Base-by-base conservation (phyloP, 2,888 invertebrate genomes). In the Osmoderma eremita region DNA sequence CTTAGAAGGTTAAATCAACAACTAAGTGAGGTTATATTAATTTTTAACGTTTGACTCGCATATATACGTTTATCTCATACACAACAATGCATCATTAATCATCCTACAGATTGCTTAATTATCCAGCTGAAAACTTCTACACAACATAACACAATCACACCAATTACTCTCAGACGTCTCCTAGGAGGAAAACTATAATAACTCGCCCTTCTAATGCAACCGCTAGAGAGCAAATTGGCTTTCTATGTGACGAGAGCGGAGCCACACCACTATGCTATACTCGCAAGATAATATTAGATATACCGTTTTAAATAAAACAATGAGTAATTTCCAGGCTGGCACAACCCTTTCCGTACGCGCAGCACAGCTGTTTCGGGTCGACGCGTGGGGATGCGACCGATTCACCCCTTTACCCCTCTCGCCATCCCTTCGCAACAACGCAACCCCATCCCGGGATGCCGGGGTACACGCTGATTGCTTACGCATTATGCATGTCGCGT, bases 401-500 rank as follows among this genome's bases (percentile, higher is more conserved):
- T 36, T 53, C 54, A 50, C 50, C 65, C 65, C 45, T 45, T 45
- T n/a, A n/a, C n/a, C 13, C 65, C 56, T 49, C 50, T 50, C 24
- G 36, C 45, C 6, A 45, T 41, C 54, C 56, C 30, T 54, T 24
- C 51, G 48, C 50, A 48, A 53, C 38, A 22, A 30, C 10, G 56
- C 30, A 49, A 51, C 51, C 68, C 68, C 38, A 45, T 38, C 38
- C 42, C 42, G n/a, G 22, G n/a, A 17, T 36, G 42, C 58, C 15
- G 54, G n/a, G 13, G 54, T 24, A 36, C 20, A 61, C 64, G 64
- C 61, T 68, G 68, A 68, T 68, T 81, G 81, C 82, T 82, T 81
- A 82, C 81, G 78, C 80, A 82, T 82, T 82, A 82, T 82, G 81
- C 81, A 82, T 81, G 81, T 80, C 80, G 79, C 79, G 80, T 80